Evolutionary conservation across 2,888 invertebrate genomes (phyloP).

Genomic region (Cephalotes varians): DNA sequence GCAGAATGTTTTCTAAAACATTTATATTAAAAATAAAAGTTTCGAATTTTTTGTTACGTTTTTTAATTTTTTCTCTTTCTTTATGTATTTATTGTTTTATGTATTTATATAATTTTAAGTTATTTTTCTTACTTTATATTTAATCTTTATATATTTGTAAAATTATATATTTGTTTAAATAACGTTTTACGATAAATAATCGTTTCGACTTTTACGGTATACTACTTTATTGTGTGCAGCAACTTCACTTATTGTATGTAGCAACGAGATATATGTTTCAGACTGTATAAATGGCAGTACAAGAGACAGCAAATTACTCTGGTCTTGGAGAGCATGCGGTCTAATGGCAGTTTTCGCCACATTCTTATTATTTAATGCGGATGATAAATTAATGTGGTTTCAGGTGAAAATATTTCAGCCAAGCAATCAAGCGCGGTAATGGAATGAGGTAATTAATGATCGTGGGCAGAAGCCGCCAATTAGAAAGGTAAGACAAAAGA

Average conservation of each 20-base stretch:
- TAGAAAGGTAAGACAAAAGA: slow-evolving; percentile 28
- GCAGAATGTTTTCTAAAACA: neutral
- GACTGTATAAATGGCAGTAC: neutral
- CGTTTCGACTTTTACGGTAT: neutral
- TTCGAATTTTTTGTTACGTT: neutral
- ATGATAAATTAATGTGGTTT: slow-evolving; percentile 48
- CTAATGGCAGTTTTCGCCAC: slow-evolving; percentile 35
- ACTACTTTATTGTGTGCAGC: neutral
- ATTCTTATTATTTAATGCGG: slow-evolving; percentile 45
- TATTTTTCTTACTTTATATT: neutral
- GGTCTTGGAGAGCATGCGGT: slow-evolving; percentile 9
- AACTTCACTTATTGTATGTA: neutral
- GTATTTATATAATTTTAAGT: neutral
- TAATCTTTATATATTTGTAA: neutral
- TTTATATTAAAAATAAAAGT: neutral
- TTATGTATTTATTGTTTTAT: neutral
- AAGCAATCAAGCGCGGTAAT: slow-evolving; percentile 41
- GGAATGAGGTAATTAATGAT: slow-evolving; percentile 47
- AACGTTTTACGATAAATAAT: neutral
- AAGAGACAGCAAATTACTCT: slow-evolving; percentile 15
- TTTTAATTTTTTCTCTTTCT: neutral
- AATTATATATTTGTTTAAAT: neutral
- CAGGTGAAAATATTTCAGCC: slow-evolving; percentile 48
- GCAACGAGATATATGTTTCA: neutral
- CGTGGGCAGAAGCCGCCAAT: slow-evolving; percentile 34